These are phyloP conservation scores for Oryzias melastigma DNA, from an alignment of 2,113 vertebrate genomes.

Conservation along the genomic window DNA sequence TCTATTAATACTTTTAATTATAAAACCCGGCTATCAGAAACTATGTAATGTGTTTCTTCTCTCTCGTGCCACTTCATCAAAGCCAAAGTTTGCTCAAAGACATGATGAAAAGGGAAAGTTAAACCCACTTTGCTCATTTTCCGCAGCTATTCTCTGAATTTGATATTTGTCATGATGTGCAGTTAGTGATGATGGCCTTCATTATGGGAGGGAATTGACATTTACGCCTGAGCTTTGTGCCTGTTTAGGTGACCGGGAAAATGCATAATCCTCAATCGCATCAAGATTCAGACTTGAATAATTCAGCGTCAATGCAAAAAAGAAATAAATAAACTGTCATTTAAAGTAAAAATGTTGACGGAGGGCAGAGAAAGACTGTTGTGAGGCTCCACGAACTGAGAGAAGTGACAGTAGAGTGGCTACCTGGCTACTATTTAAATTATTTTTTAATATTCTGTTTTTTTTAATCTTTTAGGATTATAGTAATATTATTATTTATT, in stretches of 20 bases:
- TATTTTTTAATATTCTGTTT: too few species aligned
- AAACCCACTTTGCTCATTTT: conserved; percentile 21
- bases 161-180: conserved; percentile 18
- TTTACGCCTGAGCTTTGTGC: neutral
- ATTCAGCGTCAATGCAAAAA: too few species aligned
- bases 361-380: too few species aligned
- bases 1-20: conserved; percentile 25
- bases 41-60: conserved; percentile 19
- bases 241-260: conserved; percentile 4
- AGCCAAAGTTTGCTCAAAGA: conserved; percentile 24
- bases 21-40: conserved; percentile 21
- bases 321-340: too few species aligned
- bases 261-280: too few species aligned
- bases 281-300: too few species aligned
- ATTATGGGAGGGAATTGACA: conserved; percentile 6
- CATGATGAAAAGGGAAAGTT: conserved; percentile 15
- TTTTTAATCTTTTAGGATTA: too few species aligned
- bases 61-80: conserved; percentile 23
- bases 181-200: conserved; percentile 15
- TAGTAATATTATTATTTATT: too few species aligned
- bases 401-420: too few species aligned
- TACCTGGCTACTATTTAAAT: too few species aligned
- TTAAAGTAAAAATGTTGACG: too few species aligned
- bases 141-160: conserved; percentile 11
- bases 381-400: too few species aligned